phyloP scores from a whole-genome alignment of 2,888 invertebrate genomes.

The Tiphia femorata region DNA sequence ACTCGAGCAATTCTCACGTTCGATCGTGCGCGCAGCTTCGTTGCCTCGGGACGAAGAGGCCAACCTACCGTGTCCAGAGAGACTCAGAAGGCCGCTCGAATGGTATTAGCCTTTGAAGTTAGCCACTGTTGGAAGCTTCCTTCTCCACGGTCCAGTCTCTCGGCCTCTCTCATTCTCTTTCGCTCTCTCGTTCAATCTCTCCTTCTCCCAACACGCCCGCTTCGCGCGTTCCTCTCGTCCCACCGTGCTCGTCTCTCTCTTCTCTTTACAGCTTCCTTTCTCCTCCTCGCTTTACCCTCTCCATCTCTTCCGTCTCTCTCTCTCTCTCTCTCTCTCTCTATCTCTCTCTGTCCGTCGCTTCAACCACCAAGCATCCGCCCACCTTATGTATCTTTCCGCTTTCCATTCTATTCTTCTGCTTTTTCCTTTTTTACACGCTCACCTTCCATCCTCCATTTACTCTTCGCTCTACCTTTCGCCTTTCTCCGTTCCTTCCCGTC shows the following conservation, averaged over 20 bases:
- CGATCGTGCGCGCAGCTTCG: constrained; percentile 19
- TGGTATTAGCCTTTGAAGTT: constrained; percentile 31
- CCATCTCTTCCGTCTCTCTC: not conserved
- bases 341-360: no score
- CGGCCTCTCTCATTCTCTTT: not conserved
- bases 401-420: no score
- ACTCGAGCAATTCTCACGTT: constrained; percentile 19
- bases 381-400: no score
- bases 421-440: no score
- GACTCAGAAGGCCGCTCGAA: constrained; percentile 15
- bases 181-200: not conserved
- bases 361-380: no score
- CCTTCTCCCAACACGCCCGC: not conserved
- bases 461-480: no score
- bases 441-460: no score
- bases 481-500: no score
- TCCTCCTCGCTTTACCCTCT: not conserved
- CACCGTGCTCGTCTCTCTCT: not conserved
- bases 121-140: no score
- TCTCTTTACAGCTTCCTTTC: not conserved
- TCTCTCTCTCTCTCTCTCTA: not conserved
- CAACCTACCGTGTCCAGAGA: constrained; percentile 5
- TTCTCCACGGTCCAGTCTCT: not conserved
- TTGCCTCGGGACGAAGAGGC: constrained; percentile 10
- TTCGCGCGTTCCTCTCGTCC: not conserved